These are phyloP conservation scores for Cathartes aura DNA, from an alignment of 2,113 vertebrate genomes.

Conservation along the genomic window DNA sequence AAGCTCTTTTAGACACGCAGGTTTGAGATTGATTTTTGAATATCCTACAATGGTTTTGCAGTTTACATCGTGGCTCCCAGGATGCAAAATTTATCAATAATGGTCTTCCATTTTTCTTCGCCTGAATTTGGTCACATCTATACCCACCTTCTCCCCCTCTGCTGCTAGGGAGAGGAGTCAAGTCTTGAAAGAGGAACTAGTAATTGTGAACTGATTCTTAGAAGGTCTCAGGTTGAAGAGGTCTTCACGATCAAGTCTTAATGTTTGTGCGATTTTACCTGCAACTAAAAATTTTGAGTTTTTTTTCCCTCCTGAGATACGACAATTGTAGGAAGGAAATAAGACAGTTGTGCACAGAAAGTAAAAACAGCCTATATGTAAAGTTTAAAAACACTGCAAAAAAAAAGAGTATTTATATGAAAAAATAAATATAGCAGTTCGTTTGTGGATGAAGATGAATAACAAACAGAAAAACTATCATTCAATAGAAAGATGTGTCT, in stretches of 20 bases:
- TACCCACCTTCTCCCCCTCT: background rate
- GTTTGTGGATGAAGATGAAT: background rate
- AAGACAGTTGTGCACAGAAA: background rate
- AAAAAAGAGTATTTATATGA: background rate
- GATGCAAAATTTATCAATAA: background rate
- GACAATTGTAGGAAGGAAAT: background rate
- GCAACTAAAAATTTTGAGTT: background rate
- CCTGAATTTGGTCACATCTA: background rate
- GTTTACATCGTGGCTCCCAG: background rate
- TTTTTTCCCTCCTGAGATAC: background rate
- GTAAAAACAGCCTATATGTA: background rate
- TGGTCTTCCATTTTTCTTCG: background rate
- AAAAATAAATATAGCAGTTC: background rate
- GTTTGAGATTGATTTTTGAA: background rate
- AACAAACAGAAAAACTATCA: background rate
- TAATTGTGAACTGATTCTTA: background rate
- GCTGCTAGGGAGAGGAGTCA: background rate
- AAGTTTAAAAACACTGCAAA: background rate
- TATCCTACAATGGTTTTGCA: background rate
- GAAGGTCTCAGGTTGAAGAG: background rate
- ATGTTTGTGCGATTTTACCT: background rate
- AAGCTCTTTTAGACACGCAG: background rate
- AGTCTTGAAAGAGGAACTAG: background rate
- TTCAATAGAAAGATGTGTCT: background rate
- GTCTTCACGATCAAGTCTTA: background rate